Conservation (phyloP, 2,888 invertebrate genomes). For the Spodoptera exigua region DNA sequence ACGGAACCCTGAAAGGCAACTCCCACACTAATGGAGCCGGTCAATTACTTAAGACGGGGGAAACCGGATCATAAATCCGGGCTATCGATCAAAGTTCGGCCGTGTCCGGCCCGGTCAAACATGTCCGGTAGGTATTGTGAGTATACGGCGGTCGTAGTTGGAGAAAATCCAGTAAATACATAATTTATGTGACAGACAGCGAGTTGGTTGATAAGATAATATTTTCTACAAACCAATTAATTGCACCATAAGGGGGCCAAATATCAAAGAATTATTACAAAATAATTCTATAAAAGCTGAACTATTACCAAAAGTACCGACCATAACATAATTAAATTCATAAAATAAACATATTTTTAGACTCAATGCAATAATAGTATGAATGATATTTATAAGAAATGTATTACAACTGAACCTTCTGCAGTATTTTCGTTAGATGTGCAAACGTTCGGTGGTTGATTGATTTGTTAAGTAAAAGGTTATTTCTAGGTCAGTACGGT, state of each 20-base stretch:
- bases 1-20: conserved; percentile 61
- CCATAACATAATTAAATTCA: no score
- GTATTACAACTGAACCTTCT: conserved; percentile 9
- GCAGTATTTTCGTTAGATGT: background rate
- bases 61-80: conserved; percentile 85
- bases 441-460: conserved; percentile 42
- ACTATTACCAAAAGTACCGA: no score
- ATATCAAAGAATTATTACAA: no score
- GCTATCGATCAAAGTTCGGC: conserved; percentile 86
- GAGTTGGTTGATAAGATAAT: background rate
- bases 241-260: no score
- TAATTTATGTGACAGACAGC: background rate
- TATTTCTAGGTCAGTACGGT: conserved; percentile 45
- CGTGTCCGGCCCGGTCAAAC: conserved; percentile 67
- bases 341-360: no score
- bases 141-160: conserved; percentile 15
- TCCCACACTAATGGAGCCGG: conserved; percentile 82
- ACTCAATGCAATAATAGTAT: no score
- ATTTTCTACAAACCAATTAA: no score
- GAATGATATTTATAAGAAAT: no score
- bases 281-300: no score
- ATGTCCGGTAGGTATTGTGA: conserved; percentile 55
- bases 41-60: conserved; percentile 87
- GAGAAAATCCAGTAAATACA: conserved; percentile 10
- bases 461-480: conserved; percentile 60